phyloP scores from a whole-genome alignment of 2,888 invertebrate species.

The Nebria salina region DNA sequence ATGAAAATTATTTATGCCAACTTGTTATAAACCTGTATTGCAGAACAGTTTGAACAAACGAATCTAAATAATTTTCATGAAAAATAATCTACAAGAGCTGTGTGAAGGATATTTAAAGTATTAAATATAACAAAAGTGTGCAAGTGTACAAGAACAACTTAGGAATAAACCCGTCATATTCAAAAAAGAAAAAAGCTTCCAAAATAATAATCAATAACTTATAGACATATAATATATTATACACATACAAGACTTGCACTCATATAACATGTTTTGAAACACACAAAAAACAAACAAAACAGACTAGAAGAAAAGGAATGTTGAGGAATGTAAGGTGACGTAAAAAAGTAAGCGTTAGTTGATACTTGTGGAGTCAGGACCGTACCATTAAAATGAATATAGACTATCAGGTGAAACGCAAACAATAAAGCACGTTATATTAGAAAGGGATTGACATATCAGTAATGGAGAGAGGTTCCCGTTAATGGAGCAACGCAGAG shows the following conservation, averaged over 20 bases:
- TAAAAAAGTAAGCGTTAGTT: background rate
- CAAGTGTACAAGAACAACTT: background rate
- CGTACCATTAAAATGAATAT: background rate
- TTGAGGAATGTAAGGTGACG: background rate
- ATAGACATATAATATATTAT: background rate
- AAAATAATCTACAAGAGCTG: too few species aligned
- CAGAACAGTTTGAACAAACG: too few species aligned
- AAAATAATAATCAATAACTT: background rate
- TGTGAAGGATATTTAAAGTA: too few species aligned
- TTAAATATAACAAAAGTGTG: background rate
- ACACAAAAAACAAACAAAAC: background rate
- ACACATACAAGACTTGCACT: background rate
- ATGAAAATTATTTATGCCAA: too few species aligned
- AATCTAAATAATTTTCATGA: too few species aligned
- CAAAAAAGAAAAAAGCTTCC: background rate
- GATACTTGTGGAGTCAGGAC: background rate
- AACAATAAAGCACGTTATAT: background rate
- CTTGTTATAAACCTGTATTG: too few species aligned
- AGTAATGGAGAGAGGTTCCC: background rate
- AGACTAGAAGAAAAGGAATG: background rate
- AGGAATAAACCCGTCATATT: background rate
- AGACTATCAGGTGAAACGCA: background rate
- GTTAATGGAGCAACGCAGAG: background rate
- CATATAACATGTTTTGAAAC: slow-evolving; percentile 1
- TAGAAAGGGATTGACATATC: background rate